Evolutionary conservation across 2,888 invertebrate species (phyloP).

Genomic region (Ornithoptera alexandrae): DNA sequence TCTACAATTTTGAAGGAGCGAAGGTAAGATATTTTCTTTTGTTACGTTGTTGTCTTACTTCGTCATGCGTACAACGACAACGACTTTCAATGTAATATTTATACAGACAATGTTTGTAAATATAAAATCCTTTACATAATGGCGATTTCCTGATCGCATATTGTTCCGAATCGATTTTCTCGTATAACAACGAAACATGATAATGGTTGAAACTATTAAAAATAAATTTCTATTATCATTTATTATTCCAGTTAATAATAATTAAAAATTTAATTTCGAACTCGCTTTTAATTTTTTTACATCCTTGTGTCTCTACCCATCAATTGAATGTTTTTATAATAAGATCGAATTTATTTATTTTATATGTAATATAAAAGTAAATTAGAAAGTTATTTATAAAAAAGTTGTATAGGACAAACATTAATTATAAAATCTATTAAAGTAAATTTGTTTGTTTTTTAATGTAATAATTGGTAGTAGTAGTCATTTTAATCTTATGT

Average conservation of each 20-base stretch:
- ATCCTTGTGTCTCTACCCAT: too few relatives aligned
- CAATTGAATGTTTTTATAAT: too few relatives aligned
- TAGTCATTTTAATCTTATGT: too few relatives aligned
- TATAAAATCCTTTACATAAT: not conserved
- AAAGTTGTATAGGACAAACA: too few relatives aligned
- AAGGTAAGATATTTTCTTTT: slow-evolving; percentile 65
- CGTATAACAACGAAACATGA: not conserved
- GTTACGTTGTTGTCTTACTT: slow-evolving; percentile 42
- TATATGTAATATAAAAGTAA: too few relatives aligned
- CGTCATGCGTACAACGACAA: slow-evolving; percentile 36
- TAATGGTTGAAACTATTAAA: not conserved
- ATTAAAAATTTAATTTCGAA: too few relatives aligned
- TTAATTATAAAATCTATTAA: too few relatives aligned
- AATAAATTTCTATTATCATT: not conserved
- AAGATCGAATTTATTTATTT: too few relatives aligned
- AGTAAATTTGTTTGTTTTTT: too few relatives aligned
- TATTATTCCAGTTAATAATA: not conserved
- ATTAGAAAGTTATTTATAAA: too few relatives aligned
- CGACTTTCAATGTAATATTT: slow-evolving; percentile 4
- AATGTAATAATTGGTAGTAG: too few relatives aligned
- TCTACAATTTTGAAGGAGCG: slow-evolving; percentile 59
- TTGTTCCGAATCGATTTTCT: not conserved
- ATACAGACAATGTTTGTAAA: not conserved
- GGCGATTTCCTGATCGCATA: not conserved
- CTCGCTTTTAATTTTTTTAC: too few relatives aligned